Evolutionary conservation across 2,113 vertebrate genomes (phyloP), one percentile per base, ranked within the genome.

Genomic region (Psilopsiagon aurifrons): DNA sequence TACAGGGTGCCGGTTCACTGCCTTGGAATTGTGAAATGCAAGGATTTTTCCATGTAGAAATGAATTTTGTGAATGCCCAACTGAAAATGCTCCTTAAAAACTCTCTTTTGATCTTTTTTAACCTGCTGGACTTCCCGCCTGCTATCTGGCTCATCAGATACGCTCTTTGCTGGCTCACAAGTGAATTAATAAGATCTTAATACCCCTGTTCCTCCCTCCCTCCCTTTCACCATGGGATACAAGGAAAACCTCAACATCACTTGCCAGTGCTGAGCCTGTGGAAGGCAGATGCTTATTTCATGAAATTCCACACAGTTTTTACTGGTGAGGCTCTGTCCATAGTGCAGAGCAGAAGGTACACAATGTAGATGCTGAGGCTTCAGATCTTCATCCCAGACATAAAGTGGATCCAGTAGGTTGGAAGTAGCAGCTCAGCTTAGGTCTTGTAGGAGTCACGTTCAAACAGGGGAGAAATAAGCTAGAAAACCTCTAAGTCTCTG

Each of bases 271-370:
- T 20, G 29, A 31, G 39, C 9, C 19, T 62, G 7, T 0, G 2
- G 31, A 57, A 57, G 15, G 20, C 29, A 54, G 10, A 31, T 52
- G 31, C 19, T 28, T 35, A 64, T 35, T 46, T 47, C 5, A 22
- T 51, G n/a, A 74, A 79, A 85, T 66, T 17, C 54, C 25, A 16
- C 23, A 2, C 3, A 14, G 7, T 10, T 70, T 80, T 86, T 35
- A 19, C 25, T 4, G 14, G 10, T 7, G 17, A 16, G 31, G 10
- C 2, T 47, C 35, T 29, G 33, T 33, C 47, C 0, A 0, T 31
- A 27, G 6, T 39, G 20, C 2, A 2, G 37, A 83, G 25, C 23
- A 81, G 16, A 66, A 75, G 15, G 25, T 10, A 28, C 7, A 28
- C 39, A 28, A 39, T 39, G 19, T 27, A 29, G 35, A 46, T 27